Evolutionary conservation across 2,888 invertebrate species (phyloP), one percentile per base, ranked within the genome.

Genomic region (Sialis lutaria): DNA sequence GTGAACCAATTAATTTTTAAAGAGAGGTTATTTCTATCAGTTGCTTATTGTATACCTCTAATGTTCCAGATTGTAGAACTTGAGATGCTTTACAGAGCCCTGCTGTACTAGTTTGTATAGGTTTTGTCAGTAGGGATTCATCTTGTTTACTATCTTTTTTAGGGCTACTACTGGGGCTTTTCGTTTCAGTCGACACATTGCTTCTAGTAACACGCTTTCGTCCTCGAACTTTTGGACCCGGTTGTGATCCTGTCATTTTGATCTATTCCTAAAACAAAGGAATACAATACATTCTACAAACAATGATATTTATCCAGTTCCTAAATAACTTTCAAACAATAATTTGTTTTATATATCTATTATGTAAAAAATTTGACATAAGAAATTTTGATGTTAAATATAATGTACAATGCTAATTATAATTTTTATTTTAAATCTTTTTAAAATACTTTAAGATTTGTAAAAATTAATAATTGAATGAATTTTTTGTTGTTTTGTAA

Each of bases 1-100:
- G n/a, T 37, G n/a, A 37, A 12, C 6, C n/a, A 37, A 37, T 37
- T 6, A 37, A 37, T 10, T 6, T 7, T 6, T 37, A 37, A 37
- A 35, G 4, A 22, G 22, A 22, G 22, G 22, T 22, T 22, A 22
- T 22, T 35, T 35, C 37, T 7, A 37, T 37, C 54, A 50, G 49
- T 53, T 52, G 34, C 51, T 31, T 49, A 31, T 53, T 55, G 55
- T 53, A 58, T 64, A 85, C 80, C 73, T 86, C 87, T 55, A 76
- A 75, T 54, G 82, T 85, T 45, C 82, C 86, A 56, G 75, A 75
- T 58, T 84, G 79, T 59, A 79, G 77, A 50, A 85, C 74, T 57
- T 77, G 75, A 40, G 79, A 69, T 9, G 83, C 78, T 62, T 87
- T 80, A 48, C 71, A 69, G 58, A 86, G 73, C 44, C 80, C 80